Evolutionary conservation across 2,797 vertebrate species (phyloP), one percentile per base, ranked within the genome.

Genomic region (Alca torda): DNA sequence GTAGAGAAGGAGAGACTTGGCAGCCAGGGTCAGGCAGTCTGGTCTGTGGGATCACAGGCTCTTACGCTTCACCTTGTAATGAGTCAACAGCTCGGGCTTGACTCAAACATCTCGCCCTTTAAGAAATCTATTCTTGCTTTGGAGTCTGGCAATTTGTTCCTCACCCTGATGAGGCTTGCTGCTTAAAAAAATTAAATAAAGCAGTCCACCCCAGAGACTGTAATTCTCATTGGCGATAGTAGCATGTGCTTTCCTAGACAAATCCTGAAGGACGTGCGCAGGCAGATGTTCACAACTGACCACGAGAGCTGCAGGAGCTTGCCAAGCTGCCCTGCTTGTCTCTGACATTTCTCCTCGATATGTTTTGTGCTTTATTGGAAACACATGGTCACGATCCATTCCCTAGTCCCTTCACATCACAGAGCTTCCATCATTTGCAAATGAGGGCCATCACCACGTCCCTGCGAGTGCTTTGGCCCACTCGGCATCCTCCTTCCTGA

Each of bases 181-280:
- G 69, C 76, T 68, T 72, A 35, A 76, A 78, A 60, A 21, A 48
- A 18, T 16, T 28, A 11, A 74, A 54, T 28, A 67, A 56, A 84
- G 26, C 50, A 53, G 3, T 0, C 0, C 7, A 23, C 31, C 31
- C 9, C 45, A 19, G 60, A 76, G 51, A 63, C 4, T 60, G 33
- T 72, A 0, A 17, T 67, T 87, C 39, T 69, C 2, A 5, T 18
- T 51, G 33, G 41, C 3, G 13, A 39, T 74, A 37, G 56, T 30
- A 84, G 67, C 51, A 4, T 35, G 28, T 74, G 48, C 54, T 72
- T 91, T 79, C 59, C 17, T 53, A 28, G 60, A 51, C 11, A 30
- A 48, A 6, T 54, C 54, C 39, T 41, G 73, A 88, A 82, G 80
- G 74, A 72, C 45, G 13, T 15, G 6, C 1, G 1, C 33, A 75